A percentile compares a stretch with the other conserved stretches of the same genome.
phyloP scores from a whole-genome alignment of 2,797 vertebrate species.

The Esox lucius region DNA sequence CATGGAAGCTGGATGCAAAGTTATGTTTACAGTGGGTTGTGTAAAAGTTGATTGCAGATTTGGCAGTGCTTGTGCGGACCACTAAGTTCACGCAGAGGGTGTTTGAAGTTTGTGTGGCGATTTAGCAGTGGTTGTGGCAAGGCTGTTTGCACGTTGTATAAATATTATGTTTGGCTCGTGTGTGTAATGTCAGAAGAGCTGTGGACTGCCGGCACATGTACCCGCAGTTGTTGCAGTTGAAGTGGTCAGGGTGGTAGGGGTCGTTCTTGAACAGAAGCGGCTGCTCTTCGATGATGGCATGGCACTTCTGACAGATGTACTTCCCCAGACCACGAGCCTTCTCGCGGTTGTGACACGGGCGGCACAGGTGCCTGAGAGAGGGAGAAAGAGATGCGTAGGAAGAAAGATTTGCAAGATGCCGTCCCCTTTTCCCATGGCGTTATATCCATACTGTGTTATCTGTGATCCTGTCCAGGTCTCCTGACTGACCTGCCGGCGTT shows the following conservation, averaged over 20 bases:
- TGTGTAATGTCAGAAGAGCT: background rate
- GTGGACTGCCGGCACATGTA: slow-evolving; percentile 44
- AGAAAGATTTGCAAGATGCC: background rate
- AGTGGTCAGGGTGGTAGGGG: slow-evolving; percentile 97
- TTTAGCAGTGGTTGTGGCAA: background rate
- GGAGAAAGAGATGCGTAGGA: slow-evolving; percentile 21
- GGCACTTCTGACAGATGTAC: slow-evolving; percentile 90
- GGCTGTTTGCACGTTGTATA: background rate
- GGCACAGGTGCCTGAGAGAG: slow-evolving; percentile 87
- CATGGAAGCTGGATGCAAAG: no score
- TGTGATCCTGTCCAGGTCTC: background rate
- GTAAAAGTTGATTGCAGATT: background rate
- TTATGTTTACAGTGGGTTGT: background rate
- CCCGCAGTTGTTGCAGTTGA: slow-evolving; percentile 98
- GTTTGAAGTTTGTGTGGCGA: background rate
- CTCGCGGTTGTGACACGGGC: slow-evolving; percentile 93
- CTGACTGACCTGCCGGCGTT: slow-evolving; percentile 81
- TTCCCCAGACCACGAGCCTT: slow-evolving; percentile 95
- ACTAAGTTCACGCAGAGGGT: background rate
- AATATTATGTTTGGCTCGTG: background rate
- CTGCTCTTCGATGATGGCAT: slow-evolving; percentile 88
- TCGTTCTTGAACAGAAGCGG: slow-evolving; percentile 97
- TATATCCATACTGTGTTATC: background rate
- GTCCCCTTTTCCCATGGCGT: background rate
- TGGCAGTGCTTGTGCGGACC: background rate